Base-by-base conservation (phyloP, 1,140 invertebrate genomes). In the Hylaeus volcanicus region DNA sequence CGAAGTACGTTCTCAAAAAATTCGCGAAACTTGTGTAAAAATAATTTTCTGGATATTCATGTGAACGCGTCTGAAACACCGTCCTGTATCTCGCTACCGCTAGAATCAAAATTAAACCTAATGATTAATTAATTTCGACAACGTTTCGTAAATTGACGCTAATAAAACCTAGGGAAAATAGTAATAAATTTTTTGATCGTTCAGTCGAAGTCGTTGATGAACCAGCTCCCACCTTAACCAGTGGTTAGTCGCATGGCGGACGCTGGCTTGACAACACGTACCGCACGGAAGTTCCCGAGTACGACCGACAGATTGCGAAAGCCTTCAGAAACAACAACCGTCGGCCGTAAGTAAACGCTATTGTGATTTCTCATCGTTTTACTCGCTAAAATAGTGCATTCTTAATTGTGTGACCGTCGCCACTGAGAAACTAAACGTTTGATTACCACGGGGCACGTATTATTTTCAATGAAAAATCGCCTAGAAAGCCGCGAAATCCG, bases 241-340 rank as follows among this genome's bases (percentile, higher is more conserved):
- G 48, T 70, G 9, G 39, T 74, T 82, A 81, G 78, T 88, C 45
- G 58, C 14, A 74, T 56, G 55, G n/a, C 74, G 76, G 56, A 87
- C 61, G 63, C 41, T 79, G 74, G 73, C 58, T 87, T 87, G 86
- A 87, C 76, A 60, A 78, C 69, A 80, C 85, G 51, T 72, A 75
- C 45, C 41, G n/a, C 56, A 73, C 89, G 89, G 82, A 90, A 88
- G 87, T 86, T 76, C 51, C 88, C 91, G 89, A 92, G 83, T 81
- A 83, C 81, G 79, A 86, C 85, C 90, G 91, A 92, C 83, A 88
- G 88, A 88, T 90, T 90, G 91, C 90, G 91, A 92, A 92, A 92
- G 91, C 89, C 90, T 89, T 91, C 92, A 92, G 92, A 90, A 90
- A 93, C 92, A 92, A 92, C 92, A 91, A 92, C 91, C 91, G 89